Percentiles rank a stretch among this genome's conserved stretches.
These are phyloP conservation scores for Lutra lutra DNA, from an alignment of 2,797 vertebrate species.

Conservation along the genomic window DNA sequence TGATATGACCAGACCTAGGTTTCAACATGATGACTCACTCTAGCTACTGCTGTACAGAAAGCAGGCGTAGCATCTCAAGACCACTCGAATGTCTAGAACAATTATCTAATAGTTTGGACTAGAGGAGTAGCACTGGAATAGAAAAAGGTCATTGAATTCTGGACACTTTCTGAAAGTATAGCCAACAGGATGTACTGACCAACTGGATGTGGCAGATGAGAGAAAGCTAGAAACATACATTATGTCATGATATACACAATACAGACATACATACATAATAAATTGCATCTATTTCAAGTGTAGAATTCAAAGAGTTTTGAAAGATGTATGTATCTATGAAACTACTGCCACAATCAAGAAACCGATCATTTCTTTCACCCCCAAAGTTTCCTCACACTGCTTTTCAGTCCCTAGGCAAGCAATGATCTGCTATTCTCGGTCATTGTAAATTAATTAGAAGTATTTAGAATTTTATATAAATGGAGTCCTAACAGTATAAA, in stretches of 20 bases:
- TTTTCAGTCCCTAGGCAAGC: background rate
- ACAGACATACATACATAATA: background rate
- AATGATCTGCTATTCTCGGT: background rate
- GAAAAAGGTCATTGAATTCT: background rate
- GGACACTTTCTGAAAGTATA: background rate
- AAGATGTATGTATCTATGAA: background rate
- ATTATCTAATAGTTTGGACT: background rate
- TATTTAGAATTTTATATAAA: background rate
- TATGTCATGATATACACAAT: background rate
- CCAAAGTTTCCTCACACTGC: background rate
- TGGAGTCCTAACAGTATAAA: background rate
- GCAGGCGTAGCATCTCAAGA: background rate
- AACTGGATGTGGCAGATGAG: background rate
- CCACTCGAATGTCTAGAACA: background rate
- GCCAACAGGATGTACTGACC: background rate
- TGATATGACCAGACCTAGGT: background rate
- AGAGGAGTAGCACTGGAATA: background rate
- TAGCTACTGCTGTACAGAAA: background rate
- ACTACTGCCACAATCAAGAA: background rate
- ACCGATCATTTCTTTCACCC: background rate
- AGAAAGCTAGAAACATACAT: background rate
- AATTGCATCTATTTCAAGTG: background rate
- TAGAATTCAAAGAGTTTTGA: background rate
- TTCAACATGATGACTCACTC: slow-evolving; percentile 6
- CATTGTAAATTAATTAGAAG: background rate